Percentiles rank a stretch among this genome's conserved stretches.
Conservation (phyloP, 1,140 invertebrate species). For the Colletes gigas region DNA sequence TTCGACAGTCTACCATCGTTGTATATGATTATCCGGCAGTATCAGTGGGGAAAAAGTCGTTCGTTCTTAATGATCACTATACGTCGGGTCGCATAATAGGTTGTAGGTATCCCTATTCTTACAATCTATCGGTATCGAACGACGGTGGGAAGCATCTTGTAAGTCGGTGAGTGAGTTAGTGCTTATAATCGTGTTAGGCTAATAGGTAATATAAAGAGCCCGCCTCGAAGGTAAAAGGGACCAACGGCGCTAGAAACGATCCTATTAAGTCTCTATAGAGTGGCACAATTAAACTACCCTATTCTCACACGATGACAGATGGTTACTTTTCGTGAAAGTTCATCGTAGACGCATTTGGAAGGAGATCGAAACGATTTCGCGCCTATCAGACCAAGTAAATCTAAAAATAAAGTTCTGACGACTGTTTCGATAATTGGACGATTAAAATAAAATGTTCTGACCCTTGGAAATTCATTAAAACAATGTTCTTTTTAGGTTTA, state of each 20-base stretch:
- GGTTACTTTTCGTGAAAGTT: constrained; percentile 52
- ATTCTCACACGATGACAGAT: constrained; percentile 53
- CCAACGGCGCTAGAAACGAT: constrained; percentile 64
- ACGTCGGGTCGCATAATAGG: constrained; percentile 52
- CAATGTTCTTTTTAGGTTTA: no score
- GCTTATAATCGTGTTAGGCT: constrained; percentile 75
- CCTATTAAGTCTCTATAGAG: constrained; percentile 68
- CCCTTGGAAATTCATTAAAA: no score
- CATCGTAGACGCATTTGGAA: constrained; percentile 28
- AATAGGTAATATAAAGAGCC: constrained; percentile 69
- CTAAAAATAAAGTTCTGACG: not conserved
- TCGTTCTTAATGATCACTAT: constrained; percentile 65
- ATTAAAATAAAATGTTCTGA: no score
- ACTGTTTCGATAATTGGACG: no score
- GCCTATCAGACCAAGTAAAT: constrained; percentile 30
- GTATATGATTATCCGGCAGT: not conserved
- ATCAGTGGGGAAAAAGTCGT: constrained; percentile 5
- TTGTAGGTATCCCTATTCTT: constrained; percentile 48
- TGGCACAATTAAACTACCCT: constrained; percentile 52
- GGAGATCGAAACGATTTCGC: constrained; percentile 54
- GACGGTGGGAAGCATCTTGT: constrained; percentile 46
- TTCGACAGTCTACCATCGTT: not conserved
- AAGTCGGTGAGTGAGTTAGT: constrained; percentile 69
- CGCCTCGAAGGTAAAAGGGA: constrained; percentile 63
- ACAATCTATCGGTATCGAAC: constrained; percentile 55